These are phyloP conservation scores for Takifugu rubripes DNA, from an alignment of 2,797 vertebrate species.

Conservation along the genomic window DNA sequence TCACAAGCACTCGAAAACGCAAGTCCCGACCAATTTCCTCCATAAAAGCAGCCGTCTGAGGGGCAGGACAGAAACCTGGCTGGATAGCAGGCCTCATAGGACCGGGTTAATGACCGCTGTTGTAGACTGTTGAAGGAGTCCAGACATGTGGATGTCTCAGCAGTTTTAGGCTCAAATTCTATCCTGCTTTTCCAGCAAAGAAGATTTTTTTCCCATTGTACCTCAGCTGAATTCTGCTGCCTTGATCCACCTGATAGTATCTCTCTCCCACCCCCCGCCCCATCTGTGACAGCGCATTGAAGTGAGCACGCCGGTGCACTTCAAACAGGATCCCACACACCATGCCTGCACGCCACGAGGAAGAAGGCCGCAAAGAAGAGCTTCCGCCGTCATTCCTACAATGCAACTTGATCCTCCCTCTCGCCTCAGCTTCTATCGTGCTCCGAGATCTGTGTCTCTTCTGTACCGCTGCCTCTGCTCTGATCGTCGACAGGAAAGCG, in stretches of 20 bases:
- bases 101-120: no score
- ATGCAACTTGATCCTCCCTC: conserved; percentile 37
- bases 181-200: not conserved
- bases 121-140: no score
- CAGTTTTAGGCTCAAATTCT: not conserved
- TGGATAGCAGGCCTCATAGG: no score
- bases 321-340: conserved; percentile 52
- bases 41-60: no score
- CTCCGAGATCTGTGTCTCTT: conserved; percentile 23
- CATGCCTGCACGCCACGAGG: conserved; percentile 23
- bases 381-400: conserved; percentile 24
- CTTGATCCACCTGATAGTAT: conserved; percentile 15
- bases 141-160: not conserved
- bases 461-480: conserved; percentile 14
- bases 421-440: conserved; percentile 29
- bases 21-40: no score
- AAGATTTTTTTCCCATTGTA: not conserved
- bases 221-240: not conserved
- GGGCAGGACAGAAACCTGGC: no score
- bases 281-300: conserved; percentile 28
- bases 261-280: conserved; percentile 11
- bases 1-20: no score
- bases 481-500: conserved; percentile 6
- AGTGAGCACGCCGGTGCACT: conserved; percentile 41
- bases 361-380: conserved; percentile 1